A percentile compares a stretch with the other conserved stretches of the same genome.
Conservation (phyloP, 2,797 vertebrate genomes). For the Rhinophrynus dorsalis region DNA sequence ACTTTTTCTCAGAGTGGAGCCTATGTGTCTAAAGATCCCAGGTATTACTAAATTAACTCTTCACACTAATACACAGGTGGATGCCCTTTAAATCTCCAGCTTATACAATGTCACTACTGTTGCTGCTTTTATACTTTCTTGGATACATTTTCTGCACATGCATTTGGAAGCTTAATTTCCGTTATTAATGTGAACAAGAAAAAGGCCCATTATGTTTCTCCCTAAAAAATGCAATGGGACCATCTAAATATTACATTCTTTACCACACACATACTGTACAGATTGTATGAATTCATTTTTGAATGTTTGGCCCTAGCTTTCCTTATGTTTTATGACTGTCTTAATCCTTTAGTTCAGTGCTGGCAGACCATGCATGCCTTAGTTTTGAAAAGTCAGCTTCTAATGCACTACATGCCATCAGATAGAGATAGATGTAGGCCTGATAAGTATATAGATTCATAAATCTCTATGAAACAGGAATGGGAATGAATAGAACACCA, state of each 20-base stretch:
- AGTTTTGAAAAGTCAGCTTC: conserved; percentile 3
- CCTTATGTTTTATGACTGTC: conserved; percentile 13
- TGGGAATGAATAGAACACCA: neutral
- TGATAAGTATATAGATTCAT: conserved; percentile 2
- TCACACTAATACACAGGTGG: too few relatives aligned
- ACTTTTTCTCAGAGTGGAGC: too few relatives aligned
- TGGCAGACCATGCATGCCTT: conserved; percentile 16
- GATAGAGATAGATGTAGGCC: conserved; percentile 5
- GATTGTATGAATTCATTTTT: conserved; percentile 29
- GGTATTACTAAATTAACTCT: too few relatives aligned
- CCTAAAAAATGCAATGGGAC: too few relatives aligned
- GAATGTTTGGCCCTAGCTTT: conserved; percentile 25
- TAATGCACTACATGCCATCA: conserved; percentile 5
- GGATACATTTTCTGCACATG: too few relatives aligned
- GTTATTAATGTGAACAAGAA: too few relatives aligned
- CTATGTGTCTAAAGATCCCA: too few relatives aligned
- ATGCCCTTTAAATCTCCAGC: too few relatives aligned
- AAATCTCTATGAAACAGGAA: neutral
- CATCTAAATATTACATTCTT: conserved; percentile 2
- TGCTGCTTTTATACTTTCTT: too few relatives aligned
- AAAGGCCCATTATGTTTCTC: too few relatives aligned
- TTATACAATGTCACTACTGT: too few relatives aligned
- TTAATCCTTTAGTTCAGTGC: conserved; percentile 24
- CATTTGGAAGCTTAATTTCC: too few relatives aligned
- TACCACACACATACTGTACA: conserved; percentile 29